Base-by-base conservation (phyloP, 92 coral and sea anemone genomes). In the Porites cylindrica region DNA sequence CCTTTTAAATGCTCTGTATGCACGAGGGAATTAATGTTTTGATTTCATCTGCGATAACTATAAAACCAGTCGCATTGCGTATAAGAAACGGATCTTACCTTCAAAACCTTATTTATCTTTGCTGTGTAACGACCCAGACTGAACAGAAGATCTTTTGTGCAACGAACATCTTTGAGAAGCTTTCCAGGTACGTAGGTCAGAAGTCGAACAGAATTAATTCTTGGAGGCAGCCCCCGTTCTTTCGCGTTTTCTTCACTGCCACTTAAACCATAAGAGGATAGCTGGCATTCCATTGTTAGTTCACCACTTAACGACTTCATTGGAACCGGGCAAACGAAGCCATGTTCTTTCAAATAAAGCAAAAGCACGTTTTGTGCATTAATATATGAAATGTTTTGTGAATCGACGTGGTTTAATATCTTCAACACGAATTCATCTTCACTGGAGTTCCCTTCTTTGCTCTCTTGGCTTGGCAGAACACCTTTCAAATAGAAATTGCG, bases 401-500 rank as follows among this genome's bases (percentile, higher is more conserved):
- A 87, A 72, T 91, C 95, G 8, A 53, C 88, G 56, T 87, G 77
- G 80, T 96, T 96, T 20, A 88, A 75, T 61, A 96, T 87, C 89
- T 96, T 96, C 38, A 96, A 60, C 16, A 96, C 84, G 81, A 81
- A 96, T 72, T 90, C 96, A 56, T 63, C 76, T 76, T 76, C 85
- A 6, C 43, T 20, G 23, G 9, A 51, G 8, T 12, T 18, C 10
- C 13, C 9, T 43, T 14, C 71, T 58, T 16, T 10, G 24, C 4
- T 66, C 18, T 18, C 3, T 50, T 50, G 12, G 12, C 47, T 17
- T 61, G 84, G 77, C 16, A 86, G 47, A 20, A 56, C 69, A 8
- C 94, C 96, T 79, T 66, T 53, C 66, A 95, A 29, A 90, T 88
- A 88, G 84, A 90, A 96, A 65, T 94, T 91, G 10, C 92, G 88